Evolutionary conservation across 2,888 invertebrate genomes (phyloP).

Genomic region (Diaphora mendica): DNA sequence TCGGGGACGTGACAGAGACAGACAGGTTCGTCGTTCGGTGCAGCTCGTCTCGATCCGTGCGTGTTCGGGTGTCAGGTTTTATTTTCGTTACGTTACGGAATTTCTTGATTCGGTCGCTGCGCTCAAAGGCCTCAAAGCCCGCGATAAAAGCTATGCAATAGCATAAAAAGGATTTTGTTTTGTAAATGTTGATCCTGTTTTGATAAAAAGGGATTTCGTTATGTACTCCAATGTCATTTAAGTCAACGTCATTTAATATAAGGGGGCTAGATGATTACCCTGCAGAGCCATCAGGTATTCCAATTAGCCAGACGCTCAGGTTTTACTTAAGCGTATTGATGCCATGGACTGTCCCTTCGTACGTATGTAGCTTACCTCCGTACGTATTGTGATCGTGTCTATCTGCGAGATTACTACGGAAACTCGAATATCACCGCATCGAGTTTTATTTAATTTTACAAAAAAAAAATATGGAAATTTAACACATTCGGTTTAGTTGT

Average conservation of each 20-base stretch:
- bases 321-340: constrained; percentile 46
- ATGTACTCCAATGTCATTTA: too few relatives aligned
- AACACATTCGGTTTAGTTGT: too few relatives aligned
- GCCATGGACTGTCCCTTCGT: constrained; percentile 20
- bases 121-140: too few relatives aligned
- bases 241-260: background rate
- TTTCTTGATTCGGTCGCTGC: too few relatives aligned
- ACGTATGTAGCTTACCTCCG: constrained; percentile 7
- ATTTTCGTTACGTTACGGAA: too few relatives aligned
- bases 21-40: too few relatives aligned
- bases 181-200: too few relatives aligned
- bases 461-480: background rate
- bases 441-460: background rate
- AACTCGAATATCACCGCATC: background rate
- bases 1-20: too few relatives aligned
- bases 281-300: constrained; percentile 14
- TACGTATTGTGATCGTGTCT: background rate
- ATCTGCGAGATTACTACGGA: background rate
- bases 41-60: too few relatives aligned
- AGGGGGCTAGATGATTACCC: background rate
- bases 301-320: constrained; percentile 31
- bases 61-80: too few relatives aligned
- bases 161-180: too few relatives aligned
- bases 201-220: background rate
- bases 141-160: too few relatives aligned